Base-by-base conservation (phyloP, 2,888 invertebrate species). In the Meandrusa payeni region DNA sequence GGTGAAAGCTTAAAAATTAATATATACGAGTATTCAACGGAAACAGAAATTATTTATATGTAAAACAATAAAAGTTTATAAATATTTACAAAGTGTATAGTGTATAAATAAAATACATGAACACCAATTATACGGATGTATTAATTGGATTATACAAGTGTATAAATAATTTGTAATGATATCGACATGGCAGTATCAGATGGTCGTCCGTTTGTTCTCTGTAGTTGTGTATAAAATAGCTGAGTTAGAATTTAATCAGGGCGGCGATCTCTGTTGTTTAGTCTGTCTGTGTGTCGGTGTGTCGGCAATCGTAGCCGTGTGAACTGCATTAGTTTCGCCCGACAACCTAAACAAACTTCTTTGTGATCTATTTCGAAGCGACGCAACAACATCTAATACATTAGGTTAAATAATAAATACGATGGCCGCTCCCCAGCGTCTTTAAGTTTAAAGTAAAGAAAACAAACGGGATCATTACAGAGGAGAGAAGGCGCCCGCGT, bases 291-390 rank as follows among this genome's bases (percentile, higher is more conserved):
- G 36, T 27, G 24, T 47, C 31, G 13, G 36, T 11, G 5, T 19
- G 38, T 26, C 27, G n/a, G 32, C 32, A 33, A 33, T 32, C 27
- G 38, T 28, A 20, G 36, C 42, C 29, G 38, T 28, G 38, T 44
- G 44, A 44, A 44, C 44, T 44, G 15, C 44, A 44, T 44, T 44
- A 44, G 32, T 38, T 39, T 33, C 22, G 12, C 6, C 32, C 38
- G 32, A 27, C 22, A 38, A 22, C 22, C 26, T 44, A 44, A 44
- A 39, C 44, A 44, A 44, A 33, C 28, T 38, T 32, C 44, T 38
- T 44, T 44, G 44, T 44, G 44, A 44, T 44, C 44, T 44, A 39
- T 44, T 44, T 44, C 44, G 2, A 44, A 33, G 38, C 38, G 44
- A 19, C 38, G 32, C n/a, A 12, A 20, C 15, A 28, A 33, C 23